Evolutionary conservation across 2,888 invertebrate species (phyloP).

Genomic region (Phortica magna): DNA sequence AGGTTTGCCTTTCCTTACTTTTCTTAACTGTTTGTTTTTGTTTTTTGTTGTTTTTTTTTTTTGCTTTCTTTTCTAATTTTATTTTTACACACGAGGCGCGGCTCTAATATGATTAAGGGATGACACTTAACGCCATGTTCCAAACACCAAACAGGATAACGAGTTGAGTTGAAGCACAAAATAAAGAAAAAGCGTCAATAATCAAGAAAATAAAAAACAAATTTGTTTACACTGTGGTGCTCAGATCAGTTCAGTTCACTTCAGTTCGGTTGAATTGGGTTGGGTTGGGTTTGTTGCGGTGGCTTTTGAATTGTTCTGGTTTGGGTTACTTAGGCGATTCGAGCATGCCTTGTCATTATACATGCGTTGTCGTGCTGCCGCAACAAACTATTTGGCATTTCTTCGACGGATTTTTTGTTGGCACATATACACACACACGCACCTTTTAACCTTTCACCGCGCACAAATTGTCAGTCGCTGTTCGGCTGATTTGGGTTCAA

Average conservation of each 20-base stretch:
- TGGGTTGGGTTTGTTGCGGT: conserved; percentile 38
- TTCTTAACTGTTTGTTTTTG: conserved; percentile 12
- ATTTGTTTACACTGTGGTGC: conserved; percentile 64
- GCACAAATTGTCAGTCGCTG: neutral
- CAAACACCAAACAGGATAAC: conserved; percentile 26
- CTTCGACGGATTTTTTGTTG: neutral
- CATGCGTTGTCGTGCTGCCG: neutral
- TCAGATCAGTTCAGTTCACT: neutral
- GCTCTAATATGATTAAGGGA: conserved; percentile 59
- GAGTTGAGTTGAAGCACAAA: neutral
- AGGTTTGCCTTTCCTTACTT: neutral
- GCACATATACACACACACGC: conserved; percentile 40
- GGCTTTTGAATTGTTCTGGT: conserved; percentile 42
- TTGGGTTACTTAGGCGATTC: neutral
- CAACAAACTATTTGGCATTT: conserved; percentile 14
- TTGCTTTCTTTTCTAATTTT: conserved; percentile 3
- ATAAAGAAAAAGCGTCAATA: conserved; percentile 23
- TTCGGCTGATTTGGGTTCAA: neutral
- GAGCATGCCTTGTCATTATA: conserved; percentile 34
- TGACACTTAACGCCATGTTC: conserved; percentile 49
- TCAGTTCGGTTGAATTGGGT: neutral
- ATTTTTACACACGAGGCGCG: neutral
- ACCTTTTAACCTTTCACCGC: conserved; percentile 65
- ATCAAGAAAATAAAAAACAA: conserved; percentile 62
- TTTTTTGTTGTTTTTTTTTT: neutral